A percentile compares a stretch with the other conserved stretches of the same genome.
Evolutionary conservation across 1,140 invertebrate genomes (phyloP).

Genomic region (Drosophila suzukii): DNA sequence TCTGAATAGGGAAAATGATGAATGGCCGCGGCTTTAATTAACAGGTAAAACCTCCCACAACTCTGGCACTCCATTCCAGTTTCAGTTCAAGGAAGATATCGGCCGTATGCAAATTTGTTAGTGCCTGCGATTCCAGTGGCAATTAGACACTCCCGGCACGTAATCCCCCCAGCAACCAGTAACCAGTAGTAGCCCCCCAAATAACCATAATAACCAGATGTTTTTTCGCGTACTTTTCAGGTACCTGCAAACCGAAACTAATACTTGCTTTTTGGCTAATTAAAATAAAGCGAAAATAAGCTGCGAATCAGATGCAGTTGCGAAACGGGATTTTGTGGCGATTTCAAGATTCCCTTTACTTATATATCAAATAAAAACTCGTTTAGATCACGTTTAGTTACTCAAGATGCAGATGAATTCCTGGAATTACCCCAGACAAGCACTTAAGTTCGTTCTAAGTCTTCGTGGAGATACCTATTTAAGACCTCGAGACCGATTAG

Average conservation of each 20-base stretch:
- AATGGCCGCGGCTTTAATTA: background rate
- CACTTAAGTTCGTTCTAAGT: conserved; percentile 29
- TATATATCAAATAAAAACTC: conserved; percentile 15
- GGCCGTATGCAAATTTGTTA: conserved; percentile 22
- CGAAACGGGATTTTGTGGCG: conserved; percentile 23
- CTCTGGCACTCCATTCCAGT: background rate
- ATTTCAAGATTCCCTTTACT: background rate
- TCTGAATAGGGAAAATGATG: background rate
- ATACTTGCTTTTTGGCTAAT: conserved; percentile 22
- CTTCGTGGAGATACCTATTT: background rate
- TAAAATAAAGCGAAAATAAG: conserved; percentile 23
- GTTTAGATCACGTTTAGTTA: conserved; percentile 34
- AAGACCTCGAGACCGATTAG: background rate
- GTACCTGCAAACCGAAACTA: conserved; percentile 12
- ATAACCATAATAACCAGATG: conserved; percentile 18
- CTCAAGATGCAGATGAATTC: conserved; percentile 33
- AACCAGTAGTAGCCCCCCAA: background rate
- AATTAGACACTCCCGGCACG: conserved; percentile 16
- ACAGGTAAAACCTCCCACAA: conserved; percentile 1
- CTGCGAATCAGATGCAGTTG: conserved; percentile 18
- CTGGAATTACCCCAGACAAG: conserved; percentile 38
- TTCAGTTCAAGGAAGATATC: conserved; percentile 10
- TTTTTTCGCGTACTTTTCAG: conserved; percentile 16
- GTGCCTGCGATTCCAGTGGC: conserved; percentile 14
- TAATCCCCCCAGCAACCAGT: background rate